A percentile compares a stretch with the other conserved stretches of the same genome.
Conservation (phyloP, 2,888 invertebrate species). For the Scrobipalpa costella region DNA sequence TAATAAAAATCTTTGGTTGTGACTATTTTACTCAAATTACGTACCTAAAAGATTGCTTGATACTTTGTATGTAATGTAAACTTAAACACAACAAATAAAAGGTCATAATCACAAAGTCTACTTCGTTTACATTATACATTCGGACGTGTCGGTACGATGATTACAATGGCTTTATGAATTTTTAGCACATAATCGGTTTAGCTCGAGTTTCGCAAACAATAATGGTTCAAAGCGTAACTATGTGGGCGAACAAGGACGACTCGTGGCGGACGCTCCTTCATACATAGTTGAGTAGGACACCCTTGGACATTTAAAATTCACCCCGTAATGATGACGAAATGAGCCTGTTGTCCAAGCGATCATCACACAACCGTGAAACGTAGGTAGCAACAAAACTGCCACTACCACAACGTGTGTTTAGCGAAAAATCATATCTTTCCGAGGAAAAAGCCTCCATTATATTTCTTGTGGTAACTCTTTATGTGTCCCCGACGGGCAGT, state of each 20-base stretch:
- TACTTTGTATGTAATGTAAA: too few relatives aligned
- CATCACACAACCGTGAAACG: slow-evolving; percentile 47
- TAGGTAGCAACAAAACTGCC: slow-evolving; percentile 23
- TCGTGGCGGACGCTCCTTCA: slow-evolving; percentile 63
- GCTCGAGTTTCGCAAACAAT: slow-evolving; percentile 66
- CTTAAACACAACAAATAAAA: too few relatives aligned
- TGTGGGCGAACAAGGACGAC: slow-evolving; percentile 66
- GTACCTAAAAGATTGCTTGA: too few relatives aligned
- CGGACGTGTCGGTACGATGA: slow-evolving; percentile 55
- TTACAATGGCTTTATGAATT: slow-evolving; percentile 71
- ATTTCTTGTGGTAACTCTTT: slow-evolving; percentile 61
- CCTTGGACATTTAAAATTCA: slow-evolving; percentile 74
- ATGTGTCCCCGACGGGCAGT: slow-evolving; percentile 64
- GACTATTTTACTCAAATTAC: neutral
- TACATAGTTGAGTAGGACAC: slow-evolving; percentile 73
- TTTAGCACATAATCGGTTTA: slow-evolving; percentile 74
- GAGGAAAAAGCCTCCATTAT: slow-evolving; percentile 50
- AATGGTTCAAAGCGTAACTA: slow-evolving; percentile 56
- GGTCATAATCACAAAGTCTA: too few relatives aligned
- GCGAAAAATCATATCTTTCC: slow-evolving; percentile 46
- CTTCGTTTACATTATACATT: slow-evolving; percentile 36
- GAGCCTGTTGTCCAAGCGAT: slow-evolving; percentile 63
- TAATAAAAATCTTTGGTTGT: too few relatives aligned
- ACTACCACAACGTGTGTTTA: slow-evolving; percentile 10
- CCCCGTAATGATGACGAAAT: slow-evolving; percentile 65